Conservation (phyloP, 2,888 invertebrate genomes). For the Boloria euphrosyne region DNA sequence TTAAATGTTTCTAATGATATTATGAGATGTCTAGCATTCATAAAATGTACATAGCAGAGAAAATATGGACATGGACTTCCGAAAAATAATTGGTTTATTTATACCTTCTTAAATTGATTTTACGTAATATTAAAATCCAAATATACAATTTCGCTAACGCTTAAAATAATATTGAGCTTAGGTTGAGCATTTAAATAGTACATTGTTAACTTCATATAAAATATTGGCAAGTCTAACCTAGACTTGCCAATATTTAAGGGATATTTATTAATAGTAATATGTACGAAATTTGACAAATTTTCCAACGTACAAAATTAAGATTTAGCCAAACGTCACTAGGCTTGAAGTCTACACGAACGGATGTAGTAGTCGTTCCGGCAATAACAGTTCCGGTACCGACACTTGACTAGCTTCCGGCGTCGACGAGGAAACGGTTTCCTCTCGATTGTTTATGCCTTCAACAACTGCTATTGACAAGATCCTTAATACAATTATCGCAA, state of each 20-base stretch:
- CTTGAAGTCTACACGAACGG: constrained; percentile 75
- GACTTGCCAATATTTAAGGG: no score
- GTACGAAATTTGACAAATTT: not conserved
- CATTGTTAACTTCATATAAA: no score
- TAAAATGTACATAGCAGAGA: constrained; percentile 20
- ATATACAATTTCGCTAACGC: not conserved
- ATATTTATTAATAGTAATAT: no score
- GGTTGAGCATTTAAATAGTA: not conserved
- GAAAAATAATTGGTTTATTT: no score
- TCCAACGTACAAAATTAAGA: constrained; percentile 21
- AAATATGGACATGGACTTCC: not conserved
- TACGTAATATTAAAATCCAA: not conserved
- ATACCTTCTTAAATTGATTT: not conserved
- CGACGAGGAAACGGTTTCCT: constrained; percentile 73
- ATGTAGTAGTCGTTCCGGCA: constrained; percentile 78
- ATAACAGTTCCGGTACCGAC: constrained; percentile 80
- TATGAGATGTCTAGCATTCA: constrained; percentile 16
- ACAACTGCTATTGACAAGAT: constrained; percentile 36
- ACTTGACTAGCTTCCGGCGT: constrained; percentile 75
- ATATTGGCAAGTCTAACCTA: no score
- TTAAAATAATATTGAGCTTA: not conserved
- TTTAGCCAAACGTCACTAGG: constrained; percentile 50
- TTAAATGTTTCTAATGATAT: constrained; percentile 6
- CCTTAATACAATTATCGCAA: not conserved
- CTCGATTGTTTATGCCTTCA: constrained; percentile 75